phyloP scores from a whole-genome alignment of 2,113 vertebrate genomes.

The Acrocephalus kingi region DNA sequence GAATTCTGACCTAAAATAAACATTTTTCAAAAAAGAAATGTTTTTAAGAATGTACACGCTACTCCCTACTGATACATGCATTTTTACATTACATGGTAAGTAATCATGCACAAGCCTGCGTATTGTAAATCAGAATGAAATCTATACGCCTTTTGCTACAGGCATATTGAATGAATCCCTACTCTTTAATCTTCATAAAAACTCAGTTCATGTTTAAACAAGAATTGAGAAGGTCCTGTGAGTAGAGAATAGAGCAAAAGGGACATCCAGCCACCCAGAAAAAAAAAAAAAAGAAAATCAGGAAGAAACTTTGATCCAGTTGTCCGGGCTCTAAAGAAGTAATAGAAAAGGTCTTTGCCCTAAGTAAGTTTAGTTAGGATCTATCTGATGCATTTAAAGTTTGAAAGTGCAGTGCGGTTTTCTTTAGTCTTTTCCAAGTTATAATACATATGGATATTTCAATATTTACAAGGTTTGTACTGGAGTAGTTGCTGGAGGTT shows the following conservation, averaged over 20 bases:
- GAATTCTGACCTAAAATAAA: background rate
- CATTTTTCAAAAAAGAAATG: background rate
- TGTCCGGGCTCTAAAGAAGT: background rate
- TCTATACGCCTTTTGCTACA: background rate
- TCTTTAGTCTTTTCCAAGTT: background rate
- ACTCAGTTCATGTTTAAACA: background rate
- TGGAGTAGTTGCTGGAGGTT: background rate
- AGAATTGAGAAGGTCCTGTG: background rate
- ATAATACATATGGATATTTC: background rate
- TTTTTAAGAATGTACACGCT: background rate
- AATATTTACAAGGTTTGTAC: background rate
- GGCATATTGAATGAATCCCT: background rate
- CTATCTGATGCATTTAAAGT: background rate
- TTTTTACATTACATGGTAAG: background rate
- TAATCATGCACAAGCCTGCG: background rate
- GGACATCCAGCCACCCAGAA: background rate
- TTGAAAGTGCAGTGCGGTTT: accelerated
- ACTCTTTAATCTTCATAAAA: background rate
- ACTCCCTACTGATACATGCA: background rate
- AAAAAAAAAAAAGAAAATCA: background rate
- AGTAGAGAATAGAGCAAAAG: background rate
- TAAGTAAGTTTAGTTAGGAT: background rate
- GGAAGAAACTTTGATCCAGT: background rate
- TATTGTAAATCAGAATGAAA: background rate
- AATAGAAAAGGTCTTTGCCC: background rate